Base-by-base conservation (phyloP, 2,888 invertebrate genomes). In the Archips xylosteana region DNA sequence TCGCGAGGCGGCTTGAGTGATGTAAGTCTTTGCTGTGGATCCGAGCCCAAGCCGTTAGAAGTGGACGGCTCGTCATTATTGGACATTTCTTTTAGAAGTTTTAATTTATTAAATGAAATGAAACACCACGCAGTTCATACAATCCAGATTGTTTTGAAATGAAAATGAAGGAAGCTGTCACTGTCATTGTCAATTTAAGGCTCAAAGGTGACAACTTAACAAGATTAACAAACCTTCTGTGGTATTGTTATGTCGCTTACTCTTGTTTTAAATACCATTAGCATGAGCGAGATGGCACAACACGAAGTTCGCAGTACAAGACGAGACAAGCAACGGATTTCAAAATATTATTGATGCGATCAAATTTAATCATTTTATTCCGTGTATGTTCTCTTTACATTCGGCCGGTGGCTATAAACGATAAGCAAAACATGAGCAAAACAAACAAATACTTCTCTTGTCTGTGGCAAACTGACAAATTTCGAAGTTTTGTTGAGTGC, bases 1-100 rank as follows among this genome's bases (percentile, higher is more conserved):
- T 96, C 96, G 71, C 96, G 89, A 0, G 95, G 95, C 15, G 95
- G 90, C 74, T 95, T 95, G 63, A 95, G 88, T 0, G 95, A 95
- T 5, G 95, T 89, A 13, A 95, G 82, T 67, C 95, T 84, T 75
- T 89, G 89, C 80, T 92, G 82, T 5, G 93, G 91, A 63, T 92
- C 91, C 1, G 82, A 74, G 10, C 79, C 82, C 5, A 88, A 61
- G 4, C 91, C 92, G 77, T 92, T 92, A 0, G 84, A 74, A 75
- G 85, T 87, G 0, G 84, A 72, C 23, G 85, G 71, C 75, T 86
- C 91, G 32, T 90, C 89, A 54, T 87, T 71, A 77, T 85, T 83
- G 64, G 92, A 87, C 92, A 92, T 92, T 77, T 63, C 5, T 42
- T 0, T 9, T n/a, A 59, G 13, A 4, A 15, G 8, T 3, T 34